Base-by-base conservation (phyloP, 2,797 vertebrate genomes). In the Muscicapa striata region DNA sequence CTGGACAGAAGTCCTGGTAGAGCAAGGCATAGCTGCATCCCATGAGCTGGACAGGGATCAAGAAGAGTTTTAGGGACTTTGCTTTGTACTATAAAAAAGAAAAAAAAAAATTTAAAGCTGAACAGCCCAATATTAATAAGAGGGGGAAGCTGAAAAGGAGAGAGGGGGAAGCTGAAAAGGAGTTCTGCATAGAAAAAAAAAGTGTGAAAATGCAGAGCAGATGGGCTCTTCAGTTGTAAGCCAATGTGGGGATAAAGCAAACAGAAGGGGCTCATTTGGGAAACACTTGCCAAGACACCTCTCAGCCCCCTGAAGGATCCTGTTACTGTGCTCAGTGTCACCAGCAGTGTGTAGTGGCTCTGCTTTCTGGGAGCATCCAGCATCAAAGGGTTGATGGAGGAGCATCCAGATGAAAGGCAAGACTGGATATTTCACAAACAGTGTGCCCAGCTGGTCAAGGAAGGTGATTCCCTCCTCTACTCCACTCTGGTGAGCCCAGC, bases 321-420 rank as follows among this genome's bases (percentile, higher is more conserved):
- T 67, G 30, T 24, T 17, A 0, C 67, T 77, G n/a, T n/a, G 51
- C 69, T 61, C 45, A 46, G 75, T 8, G 1, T 34, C 79, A 36
- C 3, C 0, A 29, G 38, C 1, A 3, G 40, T 5, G 36, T 1
- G 5, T 0, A 2, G 45, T 32, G 41, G 4, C 41, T 26, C 41
- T n/a, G 54, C 32, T 68, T 29, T 10, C 64, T 26, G 67, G 49
- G 68, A 45, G 38, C 58, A 19, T 11, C 21, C 19, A 22, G 14
- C 48, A 24, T 32, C 74, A 22, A 24, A 78, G 34, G 19, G 49
- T 2, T 72, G 77, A 9, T n/a, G 54, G 58, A 76, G 54, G 15
- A 48, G 5, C 62, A 30, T 15, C 64, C 61, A 29, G 32, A 32
- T 19, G 26, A 51, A 67, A 49, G 26, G 29, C 1, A 34, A 63